Base-by-base conservation (phyloP, 2,113 vertebrate genomes). In the human (Homo sapiens) region DNA sequence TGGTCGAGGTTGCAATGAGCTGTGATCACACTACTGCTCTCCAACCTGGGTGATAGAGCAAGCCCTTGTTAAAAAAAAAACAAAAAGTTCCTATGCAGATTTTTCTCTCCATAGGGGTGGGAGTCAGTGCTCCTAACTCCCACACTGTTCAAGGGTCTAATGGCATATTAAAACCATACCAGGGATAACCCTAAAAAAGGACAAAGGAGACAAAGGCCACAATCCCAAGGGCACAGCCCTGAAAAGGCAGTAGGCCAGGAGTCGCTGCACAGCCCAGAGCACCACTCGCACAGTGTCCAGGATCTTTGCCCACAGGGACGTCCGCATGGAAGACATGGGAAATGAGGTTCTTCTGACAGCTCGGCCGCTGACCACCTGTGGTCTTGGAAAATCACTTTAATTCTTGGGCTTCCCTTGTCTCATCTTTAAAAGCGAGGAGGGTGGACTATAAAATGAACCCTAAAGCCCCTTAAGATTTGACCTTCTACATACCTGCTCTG, bases 271-370 rank as follows among this genome's bases (percentile, higher is more conserved):
- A 8, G 8, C 17, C 9, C 32, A 38, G 57, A n/a, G 32, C 13
- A 1, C 23, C 2, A 17, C 2, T 22, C 3, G 6, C 50, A 38
- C 8, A 22, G 27, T 8, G 6, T 75, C 8, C 50, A 14, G 35
- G 23, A n/a, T 50, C 30, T 59, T 43, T 1, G 3, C 4, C 22
- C 2, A 0, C 2, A 25, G 40, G 12, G 72, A 16, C 9, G 16
- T 35, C n/a, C 35, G 6, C 66, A 45, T 0, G 1, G 18, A 93
- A 91, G 50, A 84, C 10, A 3, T 0, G 1, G 18, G 66, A 40
- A 81, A 38, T 1, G 6, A 20, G 27, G 6, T 38, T 48, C 50
- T 32, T 52, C 52, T n/a, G 30, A 12, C n/a, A 25, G 17, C n/a
- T 94, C 43, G 43, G 45, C 27, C 35, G 18, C 70, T 57, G 76